Evolutionary conservation across 2,888 invertebrate species (phyloP).

Genomic region (Noctua fimbriata): DNA sequence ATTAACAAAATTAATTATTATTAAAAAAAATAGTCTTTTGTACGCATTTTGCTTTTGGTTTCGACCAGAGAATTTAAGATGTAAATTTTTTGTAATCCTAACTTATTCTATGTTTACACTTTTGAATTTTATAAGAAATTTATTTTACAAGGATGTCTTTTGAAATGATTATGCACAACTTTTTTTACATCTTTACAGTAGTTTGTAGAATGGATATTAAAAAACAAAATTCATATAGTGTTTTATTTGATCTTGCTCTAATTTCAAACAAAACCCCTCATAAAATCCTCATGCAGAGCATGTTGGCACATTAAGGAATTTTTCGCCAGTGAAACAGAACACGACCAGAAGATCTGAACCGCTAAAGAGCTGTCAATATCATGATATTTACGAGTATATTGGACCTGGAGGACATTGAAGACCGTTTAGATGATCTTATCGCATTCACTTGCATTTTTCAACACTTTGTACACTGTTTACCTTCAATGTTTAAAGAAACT

Average conservation of each 20-base stretch:
- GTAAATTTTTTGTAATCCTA: neutral
- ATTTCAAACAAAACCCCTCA: neutral
- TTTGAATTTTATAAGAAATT: constrained; percentile 15
- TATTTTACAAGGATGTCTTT: constrained; percentile 11
- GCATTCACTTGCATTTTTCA: too few relatives aligned
- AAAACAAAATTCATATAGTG: neutral
- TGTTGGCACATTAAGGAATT: neutral
- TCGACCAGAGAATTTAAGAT: neutral
- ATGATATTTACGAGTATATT: neutral
- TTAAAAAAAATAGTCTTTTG: neutral
- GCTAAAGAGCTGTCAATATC: neutral
- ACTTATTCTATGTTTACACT: neutral
- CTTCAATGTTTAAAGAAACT: too few relatives aligned
- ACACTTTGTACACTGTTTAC: too few relatives aligned
- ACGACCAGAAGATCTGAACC: neutral
- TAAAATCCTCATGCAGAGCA: neutral
- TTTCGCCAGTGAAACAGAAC: neutral
- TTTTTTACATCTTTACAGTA: neutral
- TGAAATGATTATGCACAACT: constrained; percentile 17
- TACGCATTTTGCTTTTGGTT: neutral
- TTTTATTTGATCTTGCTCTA: constrained; percentile 6
- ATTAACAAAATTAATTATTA: neutral
- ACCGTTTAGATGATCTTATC: neutral
- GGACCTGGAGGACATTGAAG: neutral
- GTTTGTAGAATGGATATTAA: neutral